These are phyloP conservation scores for Elgaria multicarinata DNA, from an alignment of 2,113 vertebrate genomes.

Conservation along the genomic window DNA sequence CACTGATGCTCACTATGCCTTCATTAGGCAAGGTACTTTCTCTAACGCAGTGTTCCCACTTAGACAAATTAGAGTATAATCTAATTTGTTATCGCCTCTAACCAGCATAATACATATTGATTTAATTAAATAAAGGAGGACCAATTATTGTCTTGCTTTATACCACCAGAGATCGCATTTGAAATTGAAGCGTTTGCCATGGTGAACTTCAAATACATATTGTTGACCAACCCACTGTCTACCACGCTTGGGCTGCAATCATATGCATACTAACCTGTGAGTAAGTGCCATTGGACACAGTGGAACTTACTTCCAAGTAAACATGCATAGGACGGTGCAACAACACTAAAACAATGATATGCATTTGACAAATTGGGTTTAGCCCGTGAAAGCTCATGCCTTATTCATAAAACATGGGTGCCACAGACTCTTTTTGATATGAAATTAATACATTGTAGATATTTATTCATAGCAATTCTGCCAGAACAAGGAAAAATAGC, in stretches of 20 bases:
- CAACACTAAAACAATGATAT: background rate
- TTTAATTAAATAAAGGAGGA: conserved; percentile 35
- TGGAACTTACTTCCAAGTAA: background rate
- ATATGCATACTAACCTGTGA: background rate
- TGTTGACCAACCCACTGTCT: background rate
- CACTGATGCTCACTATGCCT: conserved; percentile 7
- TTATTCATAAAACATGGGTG: too few relatives aligned
- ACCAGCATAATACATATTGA: conserved; percentile 40
- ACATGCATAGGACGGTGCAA: background rate
- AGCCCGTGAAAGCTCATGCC: too few relatives aligned
- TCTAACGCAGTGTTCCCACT: conserved; percentile 1
- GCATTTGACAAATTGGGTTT: too few relatives aligned
- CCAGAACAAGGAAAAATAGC: background rate
- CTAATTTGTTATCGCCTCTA: conserved; percentile 52
- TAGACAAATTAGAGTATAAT: conserved; percentile 36
- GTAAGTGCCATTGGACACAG: background rate
- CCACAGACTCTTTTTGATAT: too few relatives aligned
- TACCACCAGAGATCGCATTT: conserved; percentile 42
- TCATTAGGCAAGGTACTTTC: conserved; percentile 22
- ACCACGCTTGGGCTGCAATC: background rate
- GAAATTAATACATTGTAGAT: background rate
- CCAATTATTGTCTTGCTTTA: conserved; percentile 53
- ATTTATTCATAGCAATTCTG: background rate
- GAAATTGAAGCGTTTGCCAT: conserved; percentile 47
- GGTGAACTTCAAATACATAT: conserved; percentile 23